Evolutionary conservation across 2,888 invertebrate species (phyloP), one percentile per base, ranked within the genome.

Genomic region (Hypomecis punctinalis): DNA sequence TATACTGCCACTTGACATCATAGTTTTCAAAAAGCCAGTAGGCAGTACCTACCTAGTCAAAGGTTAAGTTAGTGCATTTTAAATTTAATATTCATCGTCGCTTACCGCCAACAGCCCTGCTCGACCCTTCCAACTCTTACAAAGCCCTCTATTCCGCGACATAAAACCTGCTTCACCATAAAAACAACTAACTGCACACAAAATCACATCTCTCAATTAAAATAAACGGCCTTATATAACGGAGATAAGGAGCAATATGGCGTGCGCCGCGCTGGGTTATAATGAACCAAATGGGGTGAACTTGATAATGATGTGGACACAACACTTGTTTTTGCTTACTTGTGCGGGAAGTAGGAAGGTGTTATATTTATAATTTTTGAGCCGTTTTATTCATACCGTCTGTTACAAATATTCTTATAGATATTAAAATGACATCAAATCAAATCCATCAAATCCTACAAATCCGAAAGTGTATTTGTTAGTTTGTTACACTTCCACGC

Each of bases 271-370:
- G 57, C 35, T 7, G 8, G 56, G 47, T 49, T 43, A 9, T 60
- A 46, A 60, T 60, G 42, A 40, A 36, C 43, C 71, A 75, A 77
- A 78, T 80, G 74, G 80, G 82, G 77, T 68, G 79, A 69, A 79
- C 74, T 73, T 76, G 75, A 84, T 86, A 86, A 86, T 84, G 85
- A 85, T 80, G 84, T 83, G 78, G 81, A 79, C 80, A 61, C 59
- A 77, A 76, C 80, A 80, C 79, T 84, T 74, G 80, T 78, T 79
- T 82, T 81, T 78, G 75, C 75, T 78, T 78, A 45, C 45, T 45
- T 39, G 40, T 33, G 37, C 2, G 7, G 13, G 7, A 10, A 23
- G 23, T 23, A 23, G 23, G 10, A 36, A 51, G 39, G 39, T 39
- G 51, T 51, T 13, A 5, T 13, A 37, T 37, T 57, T 13, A 13